These are phyloP conservation scores for Nudaria mundana DNA, from an alignment of 2,888 invertebrate species.

Conservation along the genomic window DNA sequence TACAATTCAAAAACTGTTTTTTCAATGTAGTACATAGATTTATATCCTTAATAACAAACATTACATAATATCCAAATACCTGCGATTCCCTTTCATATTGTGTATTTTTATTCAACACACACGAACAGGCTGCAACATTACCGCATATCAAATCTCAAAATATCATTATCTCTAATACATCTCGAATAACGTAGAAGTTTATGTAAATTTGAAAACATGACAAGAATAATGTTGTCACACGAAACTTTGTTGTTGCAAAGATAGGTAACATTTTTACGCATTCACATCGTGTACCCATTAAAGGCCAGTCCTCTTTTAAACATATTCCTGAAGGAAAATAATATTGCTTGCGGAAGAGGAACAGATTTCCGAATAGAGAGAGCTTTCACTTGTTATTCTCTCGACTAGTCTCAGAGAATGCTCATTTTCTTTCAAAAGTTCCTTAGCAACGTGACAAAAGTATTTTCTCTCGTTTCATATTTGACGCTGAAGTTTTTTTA, in stretches of 20 bases:
- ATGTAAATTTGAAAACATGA: conserved; percentile 72
- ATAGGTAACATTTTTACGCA: conserved; percentile 53
- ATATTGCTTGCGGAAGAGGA: conserved; percentile 35
- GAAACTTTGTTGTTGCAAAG: conserved; percentile 44
- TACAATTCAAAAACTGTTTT: no score
- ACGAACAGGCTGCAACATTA: conserved; percentile 40
- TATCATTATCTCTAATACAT: conserved; percentile 69
- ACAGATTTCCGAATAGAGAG: conserved; percentile 37
- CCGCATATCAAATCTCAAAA: conserved; percentile 66
- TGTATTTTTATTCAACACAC: conserved; percentile 36
- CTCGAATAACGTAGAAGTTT: conserved; percentile 67
- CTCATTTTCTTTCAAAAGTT: conserved; percentile 23
- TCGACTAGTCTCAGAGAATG: conserved; percentile 19
- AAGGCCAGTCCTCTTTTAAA: conserved; percentile 40
- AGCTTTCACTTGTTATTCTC: conserved; percentile 34
- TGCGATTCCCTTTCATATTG: background rate
- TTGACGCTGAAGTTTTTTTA: conserved; percentile 4
- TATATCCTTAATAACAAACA: background rate
- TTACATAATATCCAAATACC: background rate
- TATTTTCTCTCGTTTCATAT: conserved; percentile 7
- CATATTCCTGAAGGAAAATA: conserved; percentile 37
- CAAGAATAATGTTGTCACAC: conserved; percentile 62
- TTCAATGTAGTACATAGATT: background rate
- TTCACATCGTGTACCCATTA: conserved; percentile 58
- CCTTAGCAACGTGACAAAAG: conserved; percentile 17